Conservation (phyloP, 1,140 invertebrate species). For the Cotesia vestalis region DNA sequence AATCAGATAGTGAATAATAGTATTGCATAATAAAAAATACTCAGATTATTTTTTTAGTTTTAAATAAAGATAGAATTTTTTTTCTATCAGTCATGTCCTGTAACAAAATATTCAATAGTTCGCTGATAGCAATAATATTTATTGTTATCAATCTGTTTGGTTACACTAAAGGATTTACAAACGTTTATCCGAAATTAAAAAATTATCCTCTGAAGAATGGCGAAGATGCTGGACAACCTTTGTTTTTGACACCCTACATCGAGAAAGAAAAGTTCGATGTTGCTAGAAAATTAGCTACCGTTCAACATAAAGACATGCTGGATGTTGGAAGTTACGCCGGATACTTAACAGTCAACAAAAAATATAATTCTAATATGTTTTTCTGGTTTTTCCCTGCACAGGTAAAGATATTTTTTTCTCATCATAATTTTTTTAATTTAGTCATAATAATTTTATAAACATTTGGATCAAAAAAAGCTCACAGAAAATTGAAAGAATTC, state of each 20-base stretch:
- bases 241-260: constrained; percentile 74
- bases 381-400: constrained; percentile 89
- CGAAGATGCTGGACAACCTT: constrained; percentile 70
- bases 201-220: constrained; percentile 32
- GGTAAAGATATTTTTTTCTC: constrained; percentile 41
- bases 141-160: not conserved
- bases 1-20: no score
- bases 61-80: no score
- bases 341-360: constrained; percentile 79
- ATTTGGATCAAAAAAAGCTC: no score
- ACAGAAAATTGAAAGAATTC: no score
- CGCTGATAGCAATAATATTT: not conserved
- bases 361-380: constrained; percentile 83
- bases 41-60: no score
- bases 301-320: constrained; percentile 56
- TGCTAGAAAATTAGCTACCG: constrained; percentile 61
- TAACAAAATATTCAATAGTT: no score
- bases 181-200: constrained; percentile 58
- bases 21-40: no score
- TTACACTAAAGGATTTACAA: constrained; percentile 46
- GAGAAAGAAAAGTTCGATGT: constrained; percentile 69
- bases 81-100: no score
- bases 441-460: no score
- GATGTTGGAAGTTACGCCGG: constrained; percentile 70
- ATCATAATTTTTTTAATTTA: no score